Evolutionary conservation across 37 sponge, comb jelly and placozoan species (phyloP).

Genomic region (Crambe crambe): DNA sequence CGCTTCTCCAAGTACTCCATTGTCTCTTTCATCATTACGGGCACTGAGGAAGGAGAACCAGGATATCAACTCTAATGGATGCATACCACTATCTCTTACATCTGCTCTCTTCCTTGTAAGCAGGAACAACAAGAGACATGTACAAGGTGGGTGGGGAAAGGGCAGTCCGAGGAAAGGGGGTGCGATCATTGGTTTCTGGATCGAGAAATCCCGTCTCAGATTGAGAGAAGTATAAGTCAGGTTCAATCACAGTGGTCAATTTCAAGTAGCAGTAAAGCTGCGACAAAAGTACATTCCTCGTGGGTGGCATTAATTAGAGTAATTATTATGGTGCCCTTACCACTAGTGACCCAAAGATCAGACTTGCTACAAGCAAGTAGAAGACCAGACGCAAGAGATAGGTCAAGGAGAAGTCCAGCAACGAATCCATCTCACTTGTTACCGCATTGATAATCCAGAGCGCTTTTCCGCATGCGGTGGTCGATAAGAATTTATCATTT

Average conservation of each 20-base stretch:
- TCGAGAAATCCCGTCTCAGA: constrained; percentile 75
- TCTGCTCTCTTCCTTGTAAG: constrained; percentile 94
- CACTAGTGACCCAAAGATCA: too few relatives aligned
- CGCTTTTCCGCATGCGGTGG: too few relatives aligned
- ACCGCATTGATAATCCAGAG: too few relatives aligned
- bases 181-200: constrained; percentile 28
- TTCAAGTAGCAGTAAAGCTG: constrained; percentile 69
- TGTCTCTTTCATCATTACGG: constrained; percentile 88
- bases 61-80: neutral
- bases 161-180: constrained; percentile 73
- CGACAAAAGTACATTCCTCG: neutral
- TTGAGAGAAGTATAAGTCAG: constrained; percentile 60
- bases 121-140: constrained; percentile 86
- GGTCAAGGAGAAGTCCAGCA: too few relatives aligned
- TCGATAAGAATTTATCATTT: too few relatives aligned
- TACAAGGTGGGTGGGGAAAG: constrained; percentile 65
- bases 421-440: too few relatives aligned
- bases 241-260: constrained; percentile 61
- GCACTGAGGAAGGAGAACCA: constrained; percentile 49
- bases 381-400: too few relatives aligned
- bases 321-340: too few relatives aligned
- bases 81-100: constrained; percentile 38
- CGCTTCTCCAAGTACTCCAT: constrained; percentile 65
- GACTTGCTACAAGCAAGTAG: too few relatives aligned
- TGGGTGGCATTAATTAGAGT: too few relatives aligned